phyloP scores from a whole-genome alignment of 30 jellyfish, hydroid and myxozoan species.

The Hydractinia symbiolongicarpus region DNA sequence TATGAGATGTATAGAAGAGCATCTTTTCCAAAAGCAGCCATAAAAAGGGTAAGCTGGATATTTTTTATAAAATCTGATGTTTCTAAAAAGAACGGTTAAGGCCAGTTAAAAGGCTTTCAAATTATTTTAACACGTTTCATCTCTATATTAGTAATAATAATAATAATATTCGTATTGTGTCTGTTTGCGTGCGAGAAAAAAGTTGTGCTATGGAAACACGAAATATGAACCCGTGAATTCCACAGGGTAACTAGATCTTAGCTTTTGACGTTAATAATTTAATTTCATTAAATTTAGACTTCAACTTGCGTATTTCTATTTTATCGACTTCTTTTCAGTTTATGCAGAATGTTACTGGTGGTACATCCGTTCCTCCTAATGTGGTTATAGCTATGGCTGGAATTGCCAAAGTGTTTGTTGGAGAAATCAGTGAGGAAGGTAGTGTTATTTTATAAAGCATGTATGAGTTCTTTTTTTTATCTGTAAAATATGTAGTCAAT shows the following conservation, averaged over 20 bases:
- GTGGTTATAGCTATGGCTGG: constrained; percentile 99
- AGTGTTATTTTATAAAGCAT: not conserved
- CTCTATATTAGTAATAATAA: no score
- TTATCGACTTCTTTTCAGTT: constrained; percentile 33
- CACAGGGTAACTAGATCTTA: no score
- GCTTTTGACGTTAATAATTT: no score
- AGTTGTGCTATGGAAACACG: no score
- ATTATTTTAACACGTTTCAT: no score
- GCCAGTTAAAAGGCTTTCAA: no score
- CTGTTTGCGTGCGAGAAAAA: no score
- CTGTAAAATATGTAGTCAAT: not conserved
- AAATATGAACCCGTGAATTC: no score
- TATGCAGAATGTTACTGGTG: constrained; percentile 89
- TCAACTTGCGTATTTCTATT: no score
- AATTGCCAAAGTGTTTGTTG: constrained; percentile 95
- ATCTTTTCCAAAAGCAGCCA: constrained; percentile 96
- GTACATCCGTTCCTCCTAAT: constrained; percentile 98
- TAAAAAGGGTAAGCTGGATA: constrained; percentile 60
- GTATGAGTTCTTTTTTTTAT: not conserved
- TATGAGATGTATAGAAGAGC: constrained; percentile 95
- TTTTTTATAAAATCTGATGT: not conserved
- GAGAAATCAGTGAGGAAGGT: constrained; percentile 98
- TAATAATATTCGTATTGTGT: no score
- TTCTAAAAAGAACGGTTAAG: no score
- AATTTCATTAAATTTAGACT: no score